These are phyloP conservation scores for Andinoacara biseriatus DNA, from an alignment of 2,113 vertebrate species.

Conservation along the genomic window DNA sequence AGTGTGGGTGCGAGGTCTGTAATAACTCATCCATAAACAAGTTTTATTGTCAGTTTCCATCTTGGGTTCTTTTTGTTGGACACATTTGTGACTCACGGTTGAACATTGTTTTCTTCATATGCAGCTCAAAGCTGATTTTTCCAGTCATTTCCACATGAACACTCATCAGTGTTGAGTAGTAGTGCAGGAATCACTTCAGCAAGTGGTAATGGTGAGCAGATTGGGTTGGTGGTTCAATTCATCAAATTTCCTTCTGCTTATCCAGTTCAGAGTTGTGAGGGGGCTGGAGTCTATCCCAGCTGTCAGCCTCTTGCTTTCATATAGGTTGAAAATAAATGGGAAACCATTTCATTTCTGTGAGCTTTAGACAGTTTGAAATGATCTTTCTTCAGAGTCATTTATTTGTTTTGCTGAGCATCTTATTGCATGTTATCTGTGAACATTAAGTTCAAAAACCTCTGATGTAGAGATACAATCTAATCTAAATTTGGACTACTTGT, in stretches of 20 bases:
- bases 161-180: neutral
- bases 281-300: neutral
- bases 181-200: too few relatives aligned
- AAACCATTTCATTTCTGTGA: neutral
- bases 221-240: neutral
- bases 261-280: neutral
- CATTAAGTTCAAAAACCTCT: rapidly evolving
- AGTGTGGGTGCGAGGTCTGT: neutral
- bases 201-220: neutral
- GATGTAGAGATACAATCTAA: too few relatives aligned
- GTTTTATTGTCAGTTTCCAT: rapidly evolving
- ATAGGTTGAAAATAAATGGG: neutral
- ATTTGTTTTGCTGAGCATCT: neutral
- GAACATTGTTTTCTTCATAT: neutral
- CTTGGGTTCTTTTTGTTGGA: neutral
- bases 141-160: neutral
- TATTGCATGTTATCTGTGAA: rapidly evolving
- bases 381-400: neutral
- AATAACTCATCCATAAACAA: neutral
- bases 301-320: neutral
- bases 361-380: neutral
- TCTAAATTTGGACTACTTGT: too few relatives aligned
- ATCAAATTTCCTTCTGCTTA: neutral
- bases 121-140: neutral
- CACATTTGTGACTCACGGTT: neutral